phyloP scores from a whole-genome alignment of 2,797 vertebrate genomes.

The Borostomias antarcticus region DNA sequence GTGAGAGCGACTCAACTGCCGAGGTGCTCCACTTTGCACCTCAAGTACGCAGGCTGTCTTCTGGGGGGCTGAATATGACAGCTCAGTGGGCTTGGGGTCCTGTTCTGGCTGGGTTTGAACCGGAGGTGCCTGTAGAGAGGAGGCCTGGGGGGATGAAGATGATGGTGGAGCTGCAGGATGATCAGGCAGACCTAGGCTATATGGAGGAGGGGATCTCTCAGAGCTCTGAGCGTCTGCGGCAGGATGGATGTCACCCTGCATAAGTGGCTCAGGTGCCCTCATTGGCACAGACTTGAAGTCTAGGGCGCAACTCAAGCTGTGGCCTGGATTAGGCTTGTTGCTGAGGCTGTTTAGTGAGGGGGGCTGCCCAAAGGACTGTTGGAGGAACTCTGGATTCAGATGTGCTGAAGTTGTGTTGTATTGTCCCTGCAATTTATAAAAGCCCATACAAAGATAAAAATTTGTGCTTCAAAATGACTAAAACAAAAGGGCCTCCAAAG shows the following conservation, averaged over 20 bases:
- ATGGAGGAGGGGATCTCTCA: neutral
- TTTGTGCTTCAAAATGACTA: constrained; percentile 38
- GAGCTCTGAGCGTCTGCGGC: neutral
- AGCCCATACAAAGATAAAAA: too few species aligned
- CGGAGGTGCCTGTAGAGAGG: neutral
- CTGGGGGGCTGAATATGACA: constrained; percentile 3
- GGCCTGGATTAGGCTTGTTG: constrained; percentile 35
- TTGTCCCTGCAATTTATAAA: constrained; percentile 6
- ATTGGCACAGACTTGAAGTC: too few species aligned
- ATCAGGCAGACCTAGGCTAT: neutral
- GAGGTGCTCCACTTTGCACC: neutral
- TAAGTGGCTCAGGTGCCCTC: neutral
- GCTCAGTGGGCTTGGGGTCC: neutral
- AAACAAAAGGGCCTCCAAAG: neutral
- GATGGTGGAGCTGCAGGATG: neutral
- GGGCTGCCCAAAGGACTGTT: constrained; percentile 24
- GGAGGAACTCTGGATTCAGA: constrained; percentile 4
- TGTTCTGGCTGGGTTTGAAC: neutral
- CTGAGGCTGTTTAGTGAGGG: constrained; percentile 29
- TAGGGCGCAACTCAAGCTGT: constrained; percentile 1
- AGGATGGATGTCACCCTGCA: neutral
- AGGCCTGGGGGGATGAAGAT: neutral
- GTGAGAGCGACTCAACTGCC: neutral
- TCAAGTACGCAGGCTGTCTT: neutral
- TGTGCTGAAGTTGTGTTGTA: neutral